Base-by-base conservation (phyloP, 2,888 invertebrate genomes). In the Archaeoteleia sp. region DNA sequence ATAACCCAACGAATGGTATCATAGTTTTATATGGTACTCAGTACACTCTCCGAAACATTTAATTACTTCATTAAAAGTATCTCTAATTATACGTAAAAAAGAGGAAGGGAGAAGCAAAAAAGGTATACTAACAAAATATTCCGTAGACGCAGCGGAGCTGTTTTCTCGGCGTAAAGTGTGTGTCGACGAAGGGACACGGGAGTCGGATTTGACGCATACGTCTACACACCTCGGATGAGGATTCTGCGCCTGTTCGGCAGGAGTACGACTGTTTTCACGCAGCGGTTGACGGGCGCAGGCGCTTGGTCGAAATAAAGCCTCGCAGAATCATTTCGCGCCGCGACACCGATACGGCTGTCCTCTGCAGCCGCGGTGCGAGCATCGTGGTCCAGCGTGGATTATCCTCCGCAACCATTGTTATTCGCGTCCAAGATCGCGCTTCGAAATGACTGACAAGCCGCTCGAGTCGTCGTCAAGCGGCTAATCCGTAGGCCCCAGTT, bases 251-350 rank as follows among this genome's bases (percentile, higher is more conserved):
- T 43, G 53, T 49, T 67, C 49, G 12, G 27, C 34, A 49, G 60
- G 45, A 67, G 45, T 40, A 45, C 39, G 54, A 14, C 20, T 35
- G 66, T 60, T 48, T 54, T 67, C 43, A 67, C 66, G 66, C 66
- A 67, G 43, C 54, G 60, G 43, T 43, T 27, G 43, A 15, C 14
- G 25, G 51, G 67, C 67, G 67, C 67, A 61, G 55, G 67, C 67
- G 67, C 67, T 29, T 34, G 13, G 30, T 60, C 54, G 67, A 67
- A 67, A 60, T 62, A 49, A 35, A 70, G 57, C 70, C 72, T 71
- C 74, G 17, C 77, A 78, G 79, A 75, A 74, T 80, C 79, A 80
- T 74, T 80, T 78, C 79, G 81, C 78, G 80, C 76, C 79, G 79
- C 78, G 80, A 77, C 75, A 72, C 74, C 77, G 68, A 76, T 77